phyloP scores from a whole-genome alignment of 2,888 invertebrate species.

The Petrolisthes cinctipes region DNA sequence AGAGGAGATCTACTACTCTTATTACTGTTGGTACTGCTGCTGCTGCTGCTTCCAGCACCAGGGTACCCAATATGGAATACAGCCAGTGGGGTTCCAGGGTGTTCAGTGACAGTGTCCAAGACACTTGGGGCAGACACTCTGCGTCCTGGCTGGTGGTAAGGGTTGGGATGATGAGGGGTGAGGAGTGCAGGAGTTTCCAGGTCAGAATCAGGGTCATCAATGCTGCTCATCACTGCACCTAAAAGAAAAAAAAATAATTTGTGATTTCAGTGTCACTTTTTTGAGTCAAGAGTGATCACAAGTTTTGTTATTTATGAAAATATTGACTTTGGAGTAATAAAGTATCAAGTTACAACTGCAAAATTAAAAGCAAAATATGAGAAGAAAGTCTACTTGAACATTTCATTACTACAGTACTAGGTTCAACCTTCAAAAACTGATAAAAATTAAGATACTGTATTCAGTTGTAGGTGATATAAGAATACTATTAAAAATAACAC shows the following conservation, averaged over 20 bases:
- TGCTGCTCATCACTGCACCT: slow-evolving; percentile 53
- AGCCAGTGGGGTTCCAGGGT: slow-evolving; percentile 7
- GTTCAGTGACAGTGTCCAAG: slow-evolving; percentile 43
- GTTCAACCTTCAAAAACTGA: too few species aligned
- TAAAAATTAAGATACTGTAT: too few species aligned
- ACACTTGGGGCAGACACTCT: slow-evolving; percentile 53
- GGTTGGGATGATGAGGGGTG: slow-evolving; percentile 2
- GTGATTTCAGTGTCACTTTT: too few species aligned
- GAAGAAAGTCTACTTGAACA: too few species aligned
- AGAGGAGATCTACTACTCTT: slow-evolving; percentile 6
- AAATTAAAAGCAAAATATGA: too few species aligned
- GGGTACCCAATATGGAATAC: not conserved
- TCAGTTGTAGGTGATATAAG: too few species aligned
- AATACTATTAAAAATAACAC: too few species aligned
- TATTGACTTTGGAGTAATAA: not conserved
- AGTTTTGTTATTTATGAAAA: not conserved
- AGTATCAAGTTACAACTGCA: too few species aligned
- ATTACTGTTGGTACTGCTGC: not conserved
- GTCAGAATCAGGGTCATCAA: slow-evolving; percentile 50
- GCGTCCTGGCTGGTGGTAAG: slow-evolving; percentile 22
- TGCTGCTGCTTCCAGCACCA: not conserved
- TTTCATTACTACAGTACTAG: too few species aligned
- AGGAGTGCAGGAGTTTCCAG: slow-evolving; percentile 23
- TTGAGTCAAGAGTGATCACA: too few species aligned
- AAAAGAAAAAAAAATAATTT: not conserved